Conservation (phyloP, 2,113 vertebrate genomes). For the Scomber scombrus region DNA sequence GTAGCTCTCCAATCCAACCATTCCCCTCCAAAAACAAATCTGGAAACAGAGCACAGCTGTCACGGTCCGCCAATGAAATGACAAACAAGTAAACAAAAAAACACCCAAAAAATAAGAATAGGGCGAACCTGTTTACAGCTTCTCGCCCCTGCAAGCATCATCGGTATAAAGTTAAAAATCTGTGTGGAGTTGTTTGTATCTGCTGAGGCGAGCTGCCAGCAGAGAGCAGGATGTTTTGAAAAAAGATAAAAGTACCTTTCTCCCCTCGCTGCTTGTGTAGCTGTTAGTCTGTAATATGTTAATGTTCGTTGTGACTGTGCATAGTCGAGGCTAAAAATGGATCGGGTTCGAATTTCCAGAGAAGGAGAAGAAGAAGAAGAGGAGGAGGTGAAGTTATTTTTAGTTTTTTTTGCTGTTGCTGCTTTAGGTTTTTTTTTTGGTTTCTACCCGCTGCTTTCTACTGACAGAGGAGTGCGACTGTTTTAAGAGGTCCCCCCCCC, state of each 20-base stretch:
- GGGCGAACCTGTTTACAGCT: neutral
- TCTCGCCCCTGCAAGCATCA: too few relatives aligned
- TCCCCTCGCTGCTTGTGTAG: slow-evolving; percentile 20
- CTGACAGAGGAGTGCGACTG: slow-evolving; percentile 28
- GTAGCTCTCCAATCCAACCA: slow-evolving; percentile 12
- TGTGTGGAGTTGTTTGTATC: neutral
- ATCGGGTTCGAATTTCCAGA: slow-evolving; percentile 32
- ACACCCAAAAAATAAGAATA: neutral
- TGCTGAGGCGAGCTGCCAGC: neutral
- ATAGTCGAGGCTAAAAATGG: slow-evolving; percentile 40
- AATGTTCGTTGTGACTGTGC: slow-evolving; percentile 46
- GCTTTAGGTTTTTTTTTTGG: slow-evolving; percentile 26
- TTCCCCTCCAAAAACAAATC: neutral
- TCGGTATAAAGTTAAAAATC: neutral
- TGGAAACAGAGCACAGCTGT: slow-evolving; percentile 18
- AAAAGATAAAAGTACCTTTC: neutral
- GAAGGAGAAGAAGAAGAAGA: neutral
- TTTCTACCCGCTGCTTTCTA: slow-evolving; percentile 47
- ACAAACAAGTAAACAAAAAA: too few relatives aligned
- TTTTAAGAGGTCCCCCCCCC: neutral
- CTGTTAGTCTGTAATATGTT: slow-evolving; percentile 26
- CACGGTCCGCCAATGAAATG: slow-evolving; percentile 1
- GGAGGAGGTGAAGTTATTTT: slow-evolving; percentile 5
- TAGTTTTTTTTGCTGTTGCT: slow-evolving; percentile 6
- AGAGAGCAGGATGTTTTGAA: neutral